These are phyloP conservation scores for Leucophenga montana DNA, from an alignment of 2,888 invertebrate species.

Conservation along the genomic window DNA sequence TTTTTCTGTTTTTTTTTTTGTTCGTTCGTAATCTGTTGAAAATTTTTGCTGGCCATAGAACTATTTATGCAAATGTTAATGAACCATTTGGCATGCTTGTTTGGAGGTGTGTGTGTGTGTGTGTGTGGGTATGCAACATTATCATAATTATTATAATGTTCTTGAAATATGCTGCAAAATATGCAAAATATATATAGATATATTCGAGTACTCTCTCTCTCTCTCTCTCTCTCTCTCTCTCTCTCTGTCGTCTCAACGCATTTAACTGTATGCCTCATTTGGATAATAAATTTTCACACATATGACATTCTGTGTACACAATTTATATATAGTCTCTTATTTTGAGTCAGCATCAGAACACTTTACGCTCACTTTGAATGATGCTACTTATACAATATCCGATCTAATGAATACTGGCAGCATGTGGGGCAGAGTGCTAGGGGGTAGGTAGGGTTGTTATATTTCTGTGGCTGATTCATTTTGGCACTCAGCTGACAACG, in stretches of 20 bases:
- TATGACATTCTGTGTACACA: background rate
- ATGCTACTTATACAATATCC: no score
- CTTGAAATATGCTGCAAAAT: background rate
- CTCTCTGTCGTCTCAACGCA: background rate
- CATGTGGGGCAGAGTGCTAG: no score
- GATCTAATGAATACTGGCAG: no score
- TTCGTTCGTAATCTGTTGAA: background rate
- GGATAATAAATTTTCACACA: background rate
- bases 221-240: no score
- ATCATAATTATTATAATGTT: background rate
- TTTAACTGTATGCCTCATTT: background rate
- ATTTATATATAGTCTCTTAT: background rate
- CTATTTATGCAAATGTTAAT: slow-evolving; percentile 18
- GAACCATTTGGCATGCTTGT: slow-evolving; percentile 4
- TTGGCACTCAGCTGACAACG: no score
- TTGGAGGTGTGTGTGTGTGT: no score
- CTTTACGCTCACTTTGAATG: no score
- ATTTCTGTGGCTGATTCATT: no score
- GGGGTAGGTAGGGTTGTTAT: no score
- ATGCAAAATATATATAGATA: background rate
- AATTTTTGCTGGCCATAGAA: background rate
- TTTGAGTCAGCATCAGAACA: no score
- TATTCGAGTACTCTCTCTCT: no score
- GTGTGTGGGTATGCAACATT: background rate
- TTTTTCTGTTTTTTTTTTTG: background rate